A percentile compares a stretch with the other conserved stretches of the same genome.
phyloP scores from a whole-genome alignment of 1,140 invertebrate species.

The Penaeus indicus region DNA sequence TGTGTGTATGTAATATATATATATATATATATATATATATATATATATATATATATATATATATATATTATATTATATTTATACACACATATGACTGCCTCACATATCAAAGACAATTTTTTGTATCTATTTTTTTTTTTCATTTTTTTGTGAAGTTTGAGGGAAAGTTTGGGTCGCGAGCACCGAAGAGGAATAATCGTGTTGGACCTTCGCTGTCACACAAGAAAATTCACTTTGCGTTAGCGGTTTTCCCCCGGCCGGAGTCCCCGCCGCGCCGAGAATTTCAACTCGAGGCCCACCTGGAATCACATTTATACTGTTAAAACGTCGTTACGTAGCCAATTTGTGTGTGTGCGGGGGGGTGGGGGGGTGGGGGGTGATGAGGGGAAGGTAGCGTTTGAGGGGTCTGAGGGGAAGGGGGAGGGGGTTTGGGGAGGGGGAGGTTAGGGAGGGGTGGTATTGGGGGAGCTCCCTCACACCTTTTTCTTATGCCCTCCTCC shows the following conservation, averaged over 20 bases:
- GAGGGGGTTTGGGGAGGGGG: neutral
- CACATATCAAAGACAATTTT: too few relatives aligned
- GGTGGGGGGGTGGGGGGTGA: neutral
- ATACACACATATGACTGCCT: too few relatives aligned
- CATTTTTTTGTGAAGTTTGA: neutral
- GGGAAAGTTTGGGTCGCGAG: neutral
- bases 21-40: too few relatives aligned
- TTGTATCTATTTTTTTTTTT: too few relatives aligned
- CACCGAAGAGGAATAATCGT: neutral
- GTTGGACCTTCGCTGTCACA: slow-evolving; percentile 38
- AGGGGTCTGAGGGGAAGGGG: neutral
- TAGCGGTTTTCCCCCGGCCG: slow-evolving; percentile 40
- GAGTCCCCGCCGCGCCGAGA: slow-evolving; percentile 21
- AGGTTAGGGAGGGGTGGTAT: neutral
- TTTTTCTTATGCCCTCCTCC: neutral
- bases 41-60: too few relatives aligned
- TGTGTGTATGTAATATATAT: too few relatives aligned
- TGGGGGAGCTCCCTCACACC: neutral
- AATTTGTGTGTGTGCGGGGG: slow-evolving; percentile 7
- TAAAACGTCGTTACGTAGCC: slow-evolving; percentile 24
- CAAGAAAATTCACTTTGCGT: slow-evolving; percentile 58
- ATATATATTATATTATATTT: too few relatives aligned
- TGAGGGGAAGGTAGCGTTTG: neutral
- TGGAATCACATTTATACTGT: slow-evolving; percentile 24
- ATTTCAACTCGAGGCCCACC: slow-evolving; percentile 36